These are phyloP conservation scores for Lethenteron reissneri DNA, from an alignment of 2,113 vertebrate species.

Conservation along the genomic window DNA sequence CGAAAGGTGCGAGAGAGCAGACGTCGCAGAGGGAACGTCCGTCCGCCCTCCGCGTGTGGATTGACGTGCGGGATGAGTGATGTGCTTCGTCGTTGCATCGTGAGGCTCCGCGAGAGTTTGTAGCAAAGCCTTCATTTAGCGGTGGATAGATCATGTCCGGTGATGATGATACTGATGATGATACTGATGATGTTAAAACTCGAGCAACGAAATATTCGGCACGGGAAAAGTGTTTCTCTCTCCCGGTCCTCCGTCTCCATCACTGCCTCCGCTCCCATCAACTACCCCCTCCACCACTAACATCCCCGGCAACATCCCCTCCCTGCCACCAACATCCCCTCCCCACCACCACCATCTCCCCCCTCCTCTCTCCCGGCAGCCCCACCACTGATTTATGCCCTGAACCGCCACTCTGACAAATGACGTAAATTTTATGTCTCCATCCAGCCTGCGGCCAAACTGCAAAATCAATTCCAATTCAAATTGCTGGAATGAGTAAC, in stretches of 20 bases:
- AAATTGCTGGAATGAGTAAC: constrained; percentile 6
- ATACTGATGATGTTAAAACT: too few species aligned
- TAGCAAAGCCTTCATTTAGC: too few species aligned
- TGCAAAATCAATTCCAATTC: constrained; percentile 6
- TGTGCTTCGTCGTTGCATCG: too few species aligned
- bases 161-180: too few species aligned
- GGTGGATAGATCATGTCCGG: too few species aligned
- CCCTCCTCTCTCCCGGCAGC: neutral
- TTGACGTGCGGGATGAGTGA: too few species aligned
- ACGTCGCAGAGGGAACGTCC: too few species aligned
- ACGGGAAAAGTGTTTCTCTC: neutral
- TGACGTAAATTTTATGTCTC: constrained; percentile 6
- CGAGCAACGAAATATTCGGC: too few species aligned
- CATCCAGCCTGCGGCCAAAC: constrained; percentile 6
- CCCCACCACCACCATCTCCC: neutral
- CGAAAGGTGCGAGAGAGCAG: too few species aligned
- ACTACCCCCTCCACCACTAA: neutral
- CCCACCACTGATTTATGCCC: constrained; percentile 3
- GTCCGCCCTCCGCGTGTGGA: too few species aligned
- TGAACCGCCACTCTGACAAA: neutral
- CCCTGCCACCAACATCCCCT: neutral
- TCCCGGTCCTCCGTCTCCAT: neutral
- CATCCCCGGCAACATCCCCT: neutral
- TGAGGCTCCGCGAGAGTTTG: too few species aligned
- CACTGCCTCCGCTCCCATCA: neutral